Evolutionary conservation across 2,888 invertebrate genomes (phyloP), one percentile per base, ranked within the genome.

Genomic region (Drosophila silvestris): DNA sequence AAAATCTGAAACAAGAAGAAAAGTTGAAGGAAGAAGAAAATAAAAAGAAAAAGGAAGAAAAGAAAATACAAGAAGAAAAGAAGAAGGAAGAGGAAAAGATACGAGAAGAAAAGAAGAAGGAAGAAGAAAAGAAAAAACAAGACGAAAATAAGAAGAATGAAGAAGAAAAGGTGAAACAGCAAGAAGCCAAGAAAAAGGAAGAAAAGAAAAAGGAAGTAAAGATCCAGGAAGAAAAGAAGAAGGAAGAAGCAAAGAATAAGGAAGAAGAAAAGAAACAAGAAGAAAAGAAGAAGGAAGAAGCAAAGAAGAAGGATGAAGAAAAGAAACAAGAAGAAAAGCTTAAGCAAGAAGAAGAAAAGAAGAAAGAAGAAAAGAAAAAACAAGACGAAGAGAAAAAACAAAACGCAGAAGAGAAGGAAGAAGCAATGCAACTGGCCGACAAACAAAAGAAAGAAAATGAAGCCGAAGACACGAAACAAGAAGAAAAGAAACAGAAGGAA

Each of bases 401-500:
- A 33, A 93, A 79, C 75, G 59, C 69, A 68, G 44, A 62, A 66
- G 39, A 74, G 74, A 70, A 28, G 33, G 28, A n/a, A 14, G 52
- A 76, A 37, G 22, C 2, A 16, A 22, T 39, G 16, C 9, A 16
- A 16, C 7, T 26, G 26, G 26, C 16, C 6, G 44, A 58, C 7
- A 66, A 39, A 3, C 28, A 14, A 30, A 28, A 56, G 32, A 32
- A 50, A 30, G 26, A 6, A 56, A 19, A 35, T 0, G 19, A 22
- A 26, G 16, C 53, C 61, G 44, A 74, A 76, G 67, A 67, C 64
- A 37, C 64, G 39, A 28, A 52, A 30, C 93, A 81, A 16, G 47
- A 74, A 76, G 69, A 68, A 70, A 35, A 66, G 39, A 28, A 52
- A 33, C 93, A 81, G 73, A 58, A 73, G 33, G 70, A 78, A 30